phyloP scores from a whole-genome alignment of 1,140 invertebrate species.

The Charaxes varanes region DNA sequence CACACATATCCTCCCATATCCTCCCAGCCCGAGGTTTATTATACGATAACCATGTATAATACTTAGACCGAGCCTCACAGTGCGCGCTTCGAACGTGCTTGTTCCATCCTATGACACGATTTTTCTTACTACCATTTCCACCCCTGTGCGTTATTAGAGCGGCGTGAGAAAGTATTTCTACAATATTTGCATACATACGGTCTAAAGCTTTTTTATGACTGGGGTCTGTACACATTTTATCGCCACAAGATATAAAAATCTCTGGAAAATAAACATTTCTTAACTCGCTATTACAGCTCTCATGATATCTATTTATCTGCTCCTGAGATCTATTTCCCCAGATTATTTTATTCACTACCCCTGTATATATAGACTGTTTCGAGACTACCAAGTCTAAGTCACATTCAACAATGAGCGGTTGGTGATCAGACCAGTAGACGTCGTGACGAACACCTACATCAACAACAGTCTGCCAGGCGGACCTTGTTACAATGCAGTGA shows the following conservation, averaged over 20 bases:
- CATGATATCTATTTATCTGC: too few relatives aligned
- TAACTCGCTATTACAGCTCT: neutral
- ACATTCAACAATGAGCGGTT: conserved; percentile 6
- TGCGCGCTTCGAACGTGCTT: neutral
- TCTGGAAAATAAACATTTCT: neutral
- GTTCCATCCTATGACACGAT: neutral
- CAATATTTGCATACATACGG: neutral
- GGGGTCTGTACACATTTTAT: neutral
- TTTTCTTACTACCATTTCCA: neutral
- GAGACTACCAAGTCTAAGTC: conserved; percentile 26
- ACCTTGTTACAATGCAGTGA: conserved; percentile 6
- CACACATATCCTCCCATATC: neutral
- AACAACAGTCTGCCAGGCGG: conserved; percentile 2
- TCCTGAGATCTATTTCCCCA: neutral
- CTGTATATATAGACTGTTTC: conserved; percentile 8
- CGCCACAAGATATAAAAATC: neutral
- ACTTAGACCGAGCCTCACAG: neutral
- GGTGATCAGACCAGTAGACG: conserved; percentile 8
- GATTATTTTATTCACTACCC: neutral
- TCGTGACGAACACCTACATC: conserved; percentile 1
- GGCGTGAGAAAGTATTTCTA: neutral
- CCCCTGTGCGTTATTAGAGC: neutral
- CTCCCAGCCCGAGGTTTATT: conserved; percentile 8
- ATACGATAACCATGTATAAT: neutral
- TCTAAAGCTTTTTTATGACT: too few relatives aligned